Percentiles rank a stretch among this genome's conserved stretches.
Conservation (phyloP, 2,113 vertebrate species). For the Gnathochromis pfefferi region DNA sequence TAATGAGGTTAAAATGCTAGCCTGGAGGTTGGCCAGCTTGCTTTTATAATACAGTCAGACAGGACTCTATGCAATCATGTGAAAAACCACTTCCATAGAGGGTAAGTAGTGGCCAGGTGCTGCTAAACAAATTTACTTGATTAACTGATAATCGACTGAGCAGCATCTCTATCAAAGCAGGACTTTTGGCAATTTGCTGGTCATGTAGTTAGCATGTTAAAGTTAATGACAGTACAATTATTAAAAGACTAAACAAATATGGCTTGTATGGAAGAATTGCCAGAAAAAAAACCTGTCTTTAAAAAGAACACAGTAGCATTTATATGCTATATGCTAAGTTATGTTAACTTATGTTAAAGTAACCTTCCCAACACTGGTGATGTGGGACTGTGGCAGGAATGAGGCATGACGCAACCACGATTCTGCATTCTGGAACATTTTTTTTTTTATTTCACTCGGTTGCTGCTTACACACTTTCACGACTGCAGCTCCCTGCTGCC, state of each 20-base stretch:
- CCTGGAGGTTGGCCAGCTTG: neutral
- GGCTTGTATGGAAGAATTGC: neutral
- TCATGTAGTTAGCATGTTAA: neutral
- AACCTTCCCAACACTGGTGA: neutral
- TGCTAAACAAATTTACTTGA: neutral
- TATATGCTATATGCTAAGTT: too few relatives aligned
- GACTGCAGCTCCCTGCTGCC: neutral
- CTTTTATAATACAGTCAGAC: neutral
- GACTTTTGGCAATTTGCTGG: neutral
- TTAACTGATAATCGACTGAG: neutral
- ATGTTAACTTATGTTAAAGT: neutral
- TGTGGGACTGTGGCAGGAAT: neutral
- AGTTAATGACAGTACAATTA: neutral
- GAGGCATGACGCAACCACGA: neutral
- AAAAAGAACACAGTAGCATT: neutral
- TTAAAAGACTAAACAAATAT: neutral
- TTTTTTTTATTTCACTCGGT: neutral
- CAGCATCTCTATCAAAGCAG: neutral
- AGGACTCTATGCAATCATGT: neutral
- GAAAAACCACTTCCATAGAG: neutral
- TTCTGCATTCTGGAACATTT: neutral
- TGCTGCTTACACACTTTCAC: neutral
- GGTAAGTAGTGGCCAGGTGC: neutral
- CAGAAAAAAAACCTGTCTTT: neutral
- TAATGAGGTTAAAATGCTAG: neutral